These are phyloP conservation scores for Leucoraja ocellata DNA, from an alignment of 2,797 vertebrate species.

Conservation along the genomic window DNA sequence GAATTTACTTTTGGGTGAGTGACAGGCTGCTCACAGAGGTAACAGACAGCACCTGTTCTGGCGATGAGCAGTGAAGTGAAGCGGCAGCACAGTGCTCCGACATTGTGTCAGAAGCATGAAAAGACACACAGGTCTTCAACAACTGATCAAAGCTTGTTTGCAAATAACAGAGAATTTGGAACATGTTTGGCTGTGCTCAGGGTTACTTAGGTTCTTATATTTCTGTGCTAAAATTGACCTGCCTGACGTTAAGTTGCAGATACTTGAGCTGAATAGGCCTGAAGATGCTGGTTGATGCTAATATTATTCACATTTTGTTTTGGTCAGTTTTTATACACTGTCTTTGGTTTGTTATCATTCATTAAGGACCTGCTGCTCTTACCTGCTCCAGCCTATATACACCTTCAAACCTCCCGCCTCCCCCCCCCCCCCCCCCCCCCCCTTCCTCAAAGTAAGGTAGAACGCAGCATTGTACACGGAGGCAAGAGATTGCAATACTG, in stretches of 20 bases:
- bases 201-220: not conserved
- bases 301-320: not conserved
- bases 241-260: not conserved
- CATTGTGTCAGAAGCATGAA: not conserved
- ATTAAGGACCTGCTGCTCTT: no score
- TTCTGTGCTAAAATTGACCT: not conserved
- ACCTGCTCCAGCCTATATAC: no score
- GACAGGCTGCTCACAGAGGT: not conserved
- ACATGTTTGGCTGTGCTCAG: not conserved
- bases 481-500: no score
- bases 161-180: not conserved
- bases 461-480: no score
- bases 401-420: no score
- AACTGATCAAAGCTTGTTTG: not conserved
- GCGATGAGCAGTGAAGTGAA: not conserved
- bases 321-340: not conserved
- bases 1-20: not conserved
- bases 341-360: no score
- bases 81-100: not conserved
- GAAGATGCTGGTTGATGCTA: not conserved
- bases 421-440: no score
- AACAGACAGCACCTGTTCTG: slow-evolving; percentile 4
- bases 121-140: not conserved
- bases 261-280: not conserved
- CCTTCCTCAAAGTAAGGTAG: no score